phyloP scores from a whole-genome alignment of 2,113 vertebrate genomes.

The Scartelaos histophorus region DNA sequence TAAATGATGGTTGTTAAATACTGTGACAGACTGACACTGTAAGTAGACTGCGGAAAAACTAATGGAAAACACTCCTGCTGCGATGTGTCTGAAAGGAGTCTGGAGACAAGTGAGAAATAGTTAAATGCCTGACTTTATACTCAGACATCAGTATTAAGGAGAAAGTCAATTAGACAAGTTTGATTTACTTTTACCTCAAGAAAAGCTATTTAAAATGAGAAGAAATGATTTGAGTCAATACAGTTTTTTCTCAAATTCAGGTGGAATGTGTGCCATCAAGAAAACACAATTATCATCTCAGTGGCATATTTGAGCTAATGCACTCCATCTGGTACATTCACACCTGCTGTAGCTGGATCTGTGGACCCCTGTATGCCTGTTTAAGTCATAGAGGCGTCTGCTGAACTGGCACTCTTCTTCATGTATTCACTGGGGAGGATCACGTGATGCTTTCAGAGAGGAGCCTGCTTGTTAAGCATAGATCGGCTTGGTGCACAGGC shows the following conservation, averaged over 20 bases:
- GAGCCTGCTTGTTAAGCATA: conserved; percentile 24
- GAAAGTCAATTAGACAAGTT: background rate
- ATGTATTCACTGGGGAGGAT: background rate
- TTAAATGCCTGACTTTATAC: background rate
- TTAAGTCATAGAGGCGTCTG: conserved; percentile 8
- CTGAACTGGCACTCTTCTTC: conserved; percentile 18
- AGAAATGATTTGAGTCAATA: background rate
- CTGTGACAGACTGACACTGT: conserved; percentile 34
- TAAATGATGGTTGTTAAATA: conserved; percentile 39
- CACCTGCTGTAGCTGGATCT: conserved; percentile 25
- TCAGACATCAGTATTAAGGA: background rate
- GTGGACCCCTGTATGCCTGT: conserved; percentile 7
- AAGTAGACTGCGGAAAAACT: conserved; percentile 54
- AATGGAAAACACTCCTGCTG: conserved; percentile 29
- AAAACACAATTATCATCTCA: background rate
- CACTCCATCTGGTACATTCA: conserved; percentile 6
- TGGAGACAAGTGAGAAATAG: conserved; percentile 7
- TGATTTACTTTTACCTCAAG: background rate
- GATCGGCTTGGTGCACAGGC: conserved; percentile 24
- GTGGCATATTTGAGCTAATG: conserved; percentile 14
- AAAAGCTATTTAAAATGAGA: background rate
- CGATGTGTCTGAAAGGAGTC: conserved; percentile 14
- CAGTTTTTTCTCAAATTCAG: background rate
- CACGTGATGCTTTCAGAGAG: conserved; percentile 3
- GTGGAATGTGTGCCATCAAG: background rate